These are phyloP conservation scores for Onychostoma macrolepis DNA, from an alignment of 2,113 vertebrate species.

Conservation along the genomic window DNA sequence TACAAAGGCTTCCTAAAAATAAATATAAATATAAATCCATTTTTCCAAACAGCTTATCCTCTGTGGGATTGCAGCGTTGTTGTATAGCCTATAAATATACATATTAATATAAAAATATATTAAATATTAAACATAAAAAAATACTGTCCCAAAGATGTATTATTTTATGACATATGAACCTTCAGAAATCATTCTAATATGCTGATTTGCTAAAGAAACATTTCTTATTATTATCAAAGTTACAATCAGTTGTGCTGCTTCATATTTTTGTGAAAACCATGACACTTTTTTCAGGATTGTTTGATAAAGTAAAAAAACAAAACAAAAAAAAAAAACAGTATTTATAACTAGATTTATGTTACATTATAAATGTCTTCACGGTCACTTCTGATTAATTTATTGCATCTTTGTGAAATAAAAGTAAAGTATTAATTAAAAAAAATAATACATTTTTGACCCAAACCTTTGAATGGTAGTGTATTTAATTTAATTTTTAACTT, in stretches of 20 bases:
- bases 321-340: not conserved
- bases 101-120: not conserved
- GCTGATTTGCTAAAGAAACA: not conserved
- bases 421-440: not conserved
- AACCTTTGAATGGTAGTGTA: not conserved
- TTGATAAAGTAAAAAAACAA: not conserved
- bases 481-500: too few species aligned
- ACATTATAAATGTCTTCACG: not conserved
- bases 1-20: not conserved
- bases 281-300: not conserved
- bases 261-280: not conserved
- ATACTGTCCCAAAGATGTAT: too few species aligned
- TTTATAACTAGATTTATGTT: not conserved
- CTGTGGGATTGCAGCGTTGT: not conserved
- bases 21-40: not conserved
- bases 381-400: not conserved
- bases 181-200: not conserved
- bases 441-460: not conserved
- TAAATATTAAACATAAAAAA: too few species aligned
- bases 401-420: not conserved
- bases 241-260: not conserved
- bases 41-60: not conserved
- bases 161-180: not conserved
- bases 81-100: not conserved
- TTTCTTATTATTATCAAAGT: not conserved